phyloP scores from a whole-genome alignment of 2,113 vertebrate species.

The Hemibagrus wyckioides region DNA sequence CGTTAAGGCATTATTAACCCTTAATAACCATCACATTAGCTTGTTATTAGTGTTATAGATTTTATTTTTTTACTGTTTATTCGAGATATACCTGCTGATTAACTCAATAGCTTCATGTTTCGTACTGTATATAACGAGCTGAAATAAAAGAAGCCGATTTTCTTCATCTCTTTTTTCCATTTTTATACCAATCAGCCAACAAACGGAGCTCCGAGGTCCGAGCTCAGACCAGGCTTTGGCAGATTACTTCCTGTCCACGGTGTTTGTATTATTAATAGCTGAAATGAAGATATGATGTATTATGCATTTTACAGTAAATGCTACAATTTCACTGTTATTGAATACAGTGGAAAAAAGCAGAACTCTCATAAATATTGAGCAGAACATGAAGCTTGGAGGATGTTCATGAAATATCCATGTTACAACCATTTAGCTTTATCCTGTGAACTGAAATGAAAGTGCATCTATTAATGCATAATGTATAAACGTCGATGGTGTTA shows the following conservation, averaged over 20 bases:
- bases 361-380: background rate
- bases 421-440: background rate
- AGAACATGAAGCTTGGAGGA: background rate
- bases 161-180: background rate
- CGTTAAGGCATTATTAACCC: background rate
- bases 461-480: background rate
- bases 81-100: background rate
- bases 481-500: background rate
- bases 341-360: background rate
- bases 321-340: background rate
- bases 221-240: background rate
- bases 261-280: background rate
- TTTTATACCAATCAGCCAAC: background rate
- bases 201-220: background rate
- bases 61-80: background rate
- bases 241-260: background rate
- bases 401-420: background rate
- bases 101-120: too few relatives aligned
- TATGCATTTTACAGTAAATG: background rate
- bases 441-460: background rate
- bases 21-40: background rate
- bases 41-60: background rate
- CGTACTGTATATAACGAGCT: background rate
- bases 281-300: background rate
- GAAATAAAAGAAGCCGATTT: background rate